A percentile compares a stretch with the other conserved stretches of the same genome.
phyloP scores from a whole-genome alignment of 2,888 invertebrate species.

The Anthophora plumipes region DNA sequence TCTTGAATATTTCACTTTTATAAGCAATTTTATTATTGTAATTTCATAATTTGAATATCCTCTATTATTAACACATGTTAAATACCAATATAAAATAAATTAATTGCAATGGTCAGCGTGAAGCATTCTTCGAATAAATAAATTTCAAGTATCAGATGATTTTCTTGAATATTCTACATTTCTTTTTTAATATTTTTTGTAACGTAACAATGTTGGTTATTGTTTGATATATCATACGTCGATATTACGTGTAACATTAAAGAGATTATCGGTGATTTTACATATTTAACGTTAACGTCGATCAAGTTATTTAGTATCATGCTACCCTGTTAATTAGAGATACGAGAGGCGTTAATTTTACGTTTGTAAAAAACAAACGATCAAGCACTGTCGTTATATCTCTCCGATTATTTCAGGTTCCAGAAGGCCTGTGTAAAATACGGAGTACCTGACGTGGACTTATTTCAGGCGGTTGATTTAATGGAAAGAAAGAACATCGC shows the following conservation, averaged over 20 bases:
- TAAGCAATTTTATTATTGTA: background rate
- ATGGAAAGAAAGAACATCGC: constrained; percentile 96
- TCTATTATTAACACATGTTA: background rate
- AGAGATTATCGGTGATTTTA: constrained; percentile 22
- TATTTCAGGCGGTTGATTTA: constrained; percentile 96
- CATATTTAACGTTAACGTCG: background rate
- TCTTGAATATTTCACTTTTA: too few species aligned
- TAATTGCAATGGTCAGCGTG: background rate
- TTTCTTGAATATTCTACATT: too few species aligned
- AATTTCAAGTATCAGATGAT: background rate
- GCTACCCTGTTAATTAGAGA: constrained; percentile 73
- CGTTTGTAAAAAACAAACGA: constrained; percentile 63
- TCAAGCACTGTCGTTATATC: background rate
- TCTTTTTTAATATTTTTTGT: background rate
- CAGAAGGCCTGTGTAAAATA: constrained; percentile 92
- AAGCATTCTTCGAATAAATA: background rate
- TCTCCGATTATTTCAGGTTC: constrained; percentile 87
- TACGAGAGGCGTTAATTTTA: constrained; percentile 79
- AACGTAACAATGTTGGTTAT: background rate
- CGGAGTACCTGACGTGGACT: constrained; percentile 94
- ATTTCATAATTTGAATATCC: background rate
- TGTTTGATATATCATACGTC: background rate
- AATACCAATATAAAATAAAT: background rate
- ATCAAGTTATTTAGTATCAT: constrained; percentile 51
- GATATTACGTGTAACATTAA: background rate